phyloP scores from a whole-genome alignment of 2,113 vertebrate species.

The Macrotus californicus region DNA sequence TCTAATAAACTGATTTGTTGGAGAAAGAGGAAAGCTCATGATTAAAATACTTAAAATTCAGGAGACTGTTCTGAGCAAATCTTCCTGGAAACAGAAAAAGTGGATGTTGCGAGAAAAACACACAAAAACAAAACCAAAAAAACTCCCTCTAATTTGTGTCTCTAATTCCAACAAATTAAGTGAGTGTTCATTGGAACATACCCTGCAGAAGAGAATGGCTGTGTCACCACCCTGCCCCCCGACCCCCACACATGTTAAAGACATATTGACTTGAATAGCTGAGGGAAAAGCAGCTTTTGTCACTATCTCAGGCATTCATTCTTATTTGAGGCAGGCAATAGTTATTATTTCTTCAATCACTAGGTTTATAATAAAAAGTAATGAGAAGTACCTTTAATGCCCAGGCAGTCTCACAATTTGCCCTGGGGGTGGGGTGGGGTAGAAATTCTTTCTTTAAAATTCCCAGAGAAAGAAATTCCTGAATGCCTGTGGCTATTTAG shows the following conservation, averaged over 20 bases:
- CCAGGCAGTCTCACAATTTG: not conserved
- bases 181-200: slow-evolving; percentile 38
- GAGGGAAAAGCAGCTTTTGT: slow-evolving; percentile 44
- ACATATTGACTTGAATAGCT: slow-evolving; percentile 64
- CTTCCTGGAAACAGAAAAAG: slow-evolving; percentile 62
- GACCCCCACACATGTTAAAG: slow-evolving; percentile 30
- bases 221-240: slow-evolving; percentile 1
- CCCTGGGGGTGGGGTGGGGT: not conserved
- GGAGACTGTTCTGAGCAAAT: slow-evolving; percentile 52
- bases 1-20: slow-evolving; percentile 52
- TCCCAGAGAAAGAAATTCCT: slow-evolving; percentile 23
- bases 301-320: slow-evolving; percentile 61
- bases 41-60: slow-evolving; percentile 62
- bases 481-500: not conserved
- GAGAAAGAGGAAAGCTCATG: slow-evolving; percentile 49
- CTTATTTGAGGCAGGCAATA: slow-evolving; percentile 67
- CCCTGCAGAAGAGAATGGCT: slow-evolving; percentile 50
- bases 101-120: slow-evolving; percentile 7
- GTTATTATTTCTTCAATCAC: slow-evolving; percentile 70
- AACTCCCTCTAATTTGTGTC: slow-evolving; percentile 6
- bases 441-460: slow-evolving; percentile 27
- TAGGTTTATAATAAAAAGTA: slow-evolving; percentile 60
- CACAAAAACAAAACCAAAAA: not conserved
- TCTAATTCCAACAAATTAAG: slow-evolving; percentile 62
- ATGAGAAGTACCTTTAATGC: slow-evolving; percentile 41